Conservation (phyloP, 1,140 invertebrate species). For the Lasioglossum albipes region DNA sequence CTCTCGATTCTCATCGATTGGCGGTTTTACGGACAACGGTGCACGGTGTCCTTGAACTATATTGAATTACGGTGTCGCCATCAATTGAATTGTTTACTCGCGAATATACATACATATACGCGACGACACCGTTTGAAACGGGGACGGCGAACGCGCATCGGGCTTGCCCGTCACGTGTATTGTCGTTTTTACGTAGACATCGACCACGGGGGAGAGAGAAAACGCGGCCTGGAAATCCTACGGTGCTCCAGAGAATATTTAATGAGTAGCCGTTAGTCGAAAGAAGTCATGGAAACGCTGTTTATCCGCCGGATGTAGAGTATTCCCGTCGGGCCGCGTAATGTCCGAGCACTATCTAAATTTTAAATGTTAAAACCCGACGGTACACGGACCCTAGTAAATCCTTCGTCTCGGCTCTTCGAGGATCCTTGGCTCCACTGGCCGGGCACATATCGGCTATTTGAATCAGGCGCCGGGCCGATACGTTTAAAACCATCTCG, state of each 20-base stretch:
- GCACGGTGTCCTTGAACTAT: no score
- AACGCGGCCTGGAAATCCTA: conserved; percentile 45
- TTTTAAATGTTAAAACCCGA: conserved; percentile 56
- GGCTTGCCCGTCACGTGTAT: conserved; percentile 49
- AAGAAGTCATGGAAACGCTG: conserved; percentile 16
- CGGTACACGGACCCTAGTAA: conserved; percentile 20
- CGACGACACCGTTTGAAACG: not conserved
- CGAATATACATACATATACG: not conserved
- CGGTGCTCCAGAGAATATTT: conserved; percentile 51
- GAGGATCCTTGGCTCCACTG: no score
- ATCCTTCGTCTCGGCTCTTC: conserved; percentile 1
- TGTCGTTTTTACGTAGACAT: conserved; percentile 43
- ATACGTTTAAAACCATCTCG: conserved; percentile 29
- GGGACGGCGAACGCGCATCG: not conserved
- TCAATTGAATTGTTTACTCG: conserved; percentile 37
- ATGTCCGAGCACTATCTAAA: conserved; percentile 54
- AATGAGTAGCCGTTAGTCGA: conserved; percentile 36
- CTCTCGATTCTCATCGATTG: no score
- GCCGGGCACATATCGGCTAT: conserved; percentile 24
- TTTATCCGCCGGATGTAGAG: conserved; percentile 42
- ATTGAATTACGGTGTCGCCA: conserved; percentile 10
- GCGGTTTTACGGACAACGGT: no score
- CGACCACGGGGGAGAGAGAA: not conserved
- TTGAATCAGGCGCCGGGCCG: conserved; percentile 13
- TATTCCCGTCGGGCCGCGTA: conserved; percentile 36